Conservation (phyloP, 2,113 vertebrate genomes). For the Chamaetylas fuelleborni region DNA sequence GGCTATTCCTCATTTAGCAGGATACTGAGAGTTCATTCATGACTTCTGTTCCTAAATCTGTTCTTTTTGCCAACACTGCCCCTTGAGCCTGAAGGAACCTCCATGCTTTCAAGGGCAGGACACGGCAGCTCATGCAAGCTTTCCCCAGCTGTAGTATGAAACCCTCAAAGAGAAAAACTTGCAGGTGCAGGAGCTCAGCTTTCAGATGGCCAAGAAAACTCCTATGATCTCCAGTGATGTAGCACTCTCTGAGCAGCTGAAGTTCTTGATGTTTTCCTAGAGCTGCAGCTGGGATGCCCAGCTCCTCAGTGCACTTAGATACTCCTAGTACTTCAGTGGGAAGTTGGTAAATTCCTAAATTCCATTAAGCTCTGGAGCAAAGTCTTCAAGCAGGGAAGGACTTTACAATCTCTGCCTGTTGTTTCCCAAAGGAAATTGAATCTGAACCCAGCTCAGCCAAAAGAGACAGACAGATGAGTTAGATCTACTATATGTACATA, state of each 20-base stretch:
- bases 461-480: conserved; percentile 20
- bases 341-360: not conserved
- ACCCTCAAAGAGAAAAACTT: not conserved
- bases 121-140: not conserved
- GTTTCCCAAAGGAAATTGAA: not conserved
- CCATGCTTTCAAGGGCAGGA: not conserved
- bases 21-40: conserved; percentile 27
- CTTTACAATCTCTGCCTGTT: not conserved
- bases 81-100: not conserved
- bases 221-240: not conserved
- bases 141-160: conserved; percentile 6
- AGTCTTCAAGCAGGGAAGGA: not conserved
- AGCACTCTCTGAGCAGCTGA: not conserved
- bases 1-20: not conserved
- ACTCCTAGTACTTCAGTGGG: not conserved
- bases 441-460: not conserved
- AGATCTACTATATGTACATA: conserved; percentile 40
- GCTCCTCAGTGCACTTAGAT: not conserved
- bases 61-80: not conserved
- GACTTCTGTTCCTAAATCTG: conserved; percentile 20
- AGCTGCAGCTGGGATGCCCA: not conserved
- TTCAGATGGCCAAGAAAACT: not conserved
- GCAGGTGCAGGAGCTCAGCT: not conserved
- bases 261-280: not conserved
- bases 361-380: not conserved